Evolutionary conservation across 2,113 vertebrate genomes (phyloP).

Genomic region (Cheilinus undulatus): DNA sequence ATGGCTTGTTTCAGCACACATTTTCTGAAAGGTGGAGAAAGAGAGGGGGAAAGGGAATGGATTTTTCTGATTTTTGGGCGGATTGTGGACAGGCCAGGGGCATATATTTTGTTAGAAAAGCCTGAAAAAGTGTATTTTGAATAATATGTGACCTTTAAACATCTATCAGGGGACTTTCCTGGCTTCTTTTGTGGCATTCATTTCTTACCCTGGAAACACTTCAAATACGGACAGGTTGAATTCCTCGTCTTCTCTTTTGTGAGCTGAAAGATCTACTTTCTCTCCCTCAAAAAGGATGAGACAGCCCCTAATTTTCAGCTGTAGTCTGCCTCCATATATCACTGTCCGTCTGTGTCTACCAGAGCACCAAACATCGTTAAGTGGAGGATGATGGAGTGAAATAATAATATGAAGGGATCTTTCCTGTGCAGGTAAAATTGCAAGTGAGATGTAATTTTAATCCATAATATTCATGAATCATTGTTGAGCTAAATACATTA

Average conservation of each 20-base stretch:
- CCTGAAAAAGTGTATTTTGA: no score
- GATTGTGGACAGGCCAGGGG: no score
- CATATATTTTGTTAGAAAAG: no score
- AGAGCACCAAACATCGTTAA: background rate
- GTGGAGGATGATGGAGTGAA: constrained; percentile 4
- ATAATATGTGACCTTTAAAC: no score
- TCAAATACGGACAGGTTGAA: background rate
- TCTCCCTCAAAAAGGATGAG: background rate
- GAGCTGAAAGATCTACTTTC: background rate
- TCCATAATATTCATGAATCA: background rate
- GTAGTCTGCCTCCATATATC: no score
- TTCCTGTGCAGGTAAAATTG: background rate
- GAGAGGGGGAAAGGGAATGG: no score
- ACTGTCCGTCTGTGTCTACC: background rate
- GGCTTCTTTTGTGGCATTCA: no score
- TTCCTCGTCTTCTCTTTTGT: constrained; percentile 1
- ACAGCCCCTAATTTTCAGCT: background rate
- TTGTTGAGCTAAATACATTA: no score
- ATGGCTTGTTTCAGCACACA: no score
- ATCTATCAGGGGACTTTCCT: no score
- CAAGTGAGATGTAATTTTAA: background rate
- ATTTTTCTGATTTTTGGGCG: no score
- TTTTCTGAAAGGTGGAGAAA: no score
- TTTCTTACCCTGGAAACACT: background rate
- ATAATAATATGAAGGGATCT: background rate